Evolutionary conservation across 2,797 vertebrate genomes (phyloP).

Genomic region (Pelochelys cantorii): DNA sequence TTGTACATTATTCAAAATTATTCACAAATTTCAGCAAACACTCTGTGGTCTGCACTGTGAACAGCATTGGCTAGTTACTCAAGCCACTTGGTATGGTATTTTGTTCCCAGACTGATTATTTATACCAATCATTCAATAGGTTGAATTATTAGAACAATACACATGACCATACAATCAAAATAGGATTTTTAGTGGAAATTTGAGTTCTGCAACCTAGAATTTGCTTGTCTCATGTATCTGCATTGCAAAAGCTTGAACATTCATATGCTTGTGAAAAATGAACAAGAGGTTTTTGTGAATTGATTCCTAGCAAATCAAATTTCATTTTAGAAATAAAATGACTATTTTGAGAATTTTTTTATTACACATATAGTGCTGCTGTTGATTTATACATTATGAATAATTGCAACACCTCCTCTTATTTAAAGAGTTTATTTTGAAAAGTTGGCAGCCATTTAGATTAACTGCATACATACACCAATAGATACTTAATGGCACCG

Average conservation of each 20-base stretch:
- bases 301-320: background rate
- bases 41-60: conserved; percentile 18
- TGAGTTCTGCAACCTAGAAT: background rate
- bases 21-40: conserved; percentile 12
- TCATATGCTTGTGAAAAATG: background rate
- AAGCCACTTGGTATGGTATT: conserved; percentile 26
- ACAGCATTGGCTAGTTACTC: background rate
- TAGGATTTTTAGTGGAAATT: background rate
- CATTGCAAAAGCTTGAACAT: background rate
- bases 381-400: background rate
- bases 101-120: conserved; percentile 35
- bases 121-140: conserved; percentile 18
- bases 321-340: background rate
- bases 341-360: background rate
- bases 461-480: background rate
- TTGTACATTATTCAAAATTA: conserved; percentile 41
- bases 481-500: background rate
- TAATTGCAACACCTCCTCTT: background rate
- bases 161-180: conserved; percentile 14
- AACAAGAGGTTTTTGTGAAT: background rate
- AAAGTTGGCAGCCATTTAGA: conserved; percentile 40
- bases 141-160: conserved; percentile 15
- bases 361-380: conserved; percentile 11
- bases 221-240: background rate
- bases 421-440: background rate